Conservation (phyloP, 1,140 invertebrate genomes). For the Sitophilus oryzae region DNA sequence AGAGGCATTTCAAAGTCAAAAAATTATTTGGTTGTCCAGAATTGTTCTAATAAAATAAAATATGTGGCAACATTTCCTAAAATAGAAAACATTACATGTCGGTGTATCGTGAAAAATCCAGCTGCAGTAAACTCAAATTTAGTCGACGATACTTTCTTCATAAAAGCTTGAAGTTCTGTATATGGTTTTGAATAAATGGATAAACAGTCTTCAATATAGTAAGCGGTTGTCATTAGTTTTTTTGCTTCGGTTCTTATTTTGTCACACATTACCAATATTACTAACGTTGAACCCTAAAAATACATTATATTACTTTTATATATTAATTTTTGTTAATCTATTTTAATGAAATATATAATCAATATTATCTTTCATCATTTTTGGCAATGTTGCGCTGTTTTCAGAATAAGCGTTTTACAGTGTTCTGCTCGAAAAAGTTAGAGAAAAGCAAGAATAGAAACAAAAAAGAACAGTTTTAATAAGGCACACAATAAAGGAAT, state of each 20-base stretch:
- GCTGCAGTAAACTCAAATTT: conserved; percentile 9
- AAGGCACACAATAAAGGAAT: too few relatives aligned
- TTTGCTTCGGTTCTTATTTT: neutral
- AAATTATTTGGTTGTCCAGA: too few relatives aligned
- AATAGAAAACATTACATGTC: conserved; percentile 3
- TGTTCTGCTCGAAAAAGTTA: too few relatives aligned
- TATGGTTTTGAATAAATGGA: conserved; percentile 13
- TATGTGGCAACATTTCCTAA: conserved; percentile 13
- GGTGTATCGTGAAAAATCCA: conserved; percentile 9
- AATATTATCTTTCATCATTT: too few relatives aligned
- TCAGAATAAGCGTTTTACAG: too few relatives aligned
- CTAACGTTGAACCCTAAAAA: too few relatives aligned
- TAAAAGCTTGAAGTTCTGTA: conserved; percentile 9
- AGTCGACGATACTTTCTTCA: neutral
- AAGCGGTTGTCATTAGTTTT: conserved; percentile 13
- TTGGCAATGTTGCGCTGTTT: too few relatives aligned
- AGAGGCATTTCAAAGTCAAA: neutral
- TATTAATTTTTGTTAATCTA: too few relatives aligned
- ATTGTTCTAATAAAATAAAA: conserved; percentile 10
- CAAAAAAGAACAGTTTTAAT: too few relatives aligned
- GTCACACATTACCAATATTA: neutral
- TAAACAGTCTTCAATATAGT: conserved; percentile 10
- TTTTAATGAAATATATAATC: too few relatives aligned
- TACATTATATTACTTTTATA: too few relatives aligned
- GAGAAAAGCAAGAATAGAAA: too few relatives aligned